phyloP scores from a whole-genome alignment of 2,888 invertebrate species.

The Protodeltote pygarga region DNA sequence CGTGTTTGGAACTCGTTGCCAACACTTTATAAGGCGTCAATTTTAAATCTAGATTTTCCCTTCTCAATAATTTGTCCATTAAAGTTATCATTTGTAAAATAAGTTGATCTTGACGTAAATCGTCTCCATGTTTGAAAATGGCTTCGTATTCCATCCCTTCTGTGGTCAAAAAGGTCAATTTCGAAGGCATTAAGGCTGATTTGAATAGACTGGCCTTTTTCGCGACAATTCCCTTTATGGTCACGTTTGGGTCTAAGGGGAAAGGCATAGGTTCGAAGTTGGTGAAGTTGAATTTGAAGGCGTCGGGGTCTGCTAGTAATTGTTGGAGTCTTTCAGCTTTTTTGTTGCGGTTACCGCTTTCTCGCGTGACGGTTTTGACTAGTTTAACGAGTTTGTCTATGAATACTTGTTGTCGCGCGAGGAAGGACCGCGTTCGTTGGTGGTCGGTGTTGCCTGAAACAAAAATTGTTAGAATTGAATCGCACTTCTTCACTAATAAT shows the following conservation, averaged over 20 bases:
- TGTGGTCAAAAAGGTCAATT: constrained; percentile 94
- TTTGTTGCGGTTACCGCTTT: constrained; percentile 96
- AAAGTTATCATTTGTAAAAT: constrained; percentile 99
- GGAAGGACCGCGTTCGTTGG: constrained; percentile 91
- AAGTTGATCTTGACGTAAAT: constrained; percentile 98
- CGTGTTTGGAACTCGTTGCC: constrained; percentile 98
- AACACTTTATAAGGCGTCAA: constrained; percentile 97
- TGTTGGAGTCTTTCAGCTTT: constrained; percentile 96
- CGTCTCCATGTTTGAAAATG: constrained; percentile 99
- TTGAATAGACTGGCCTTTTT: constrained; percentile 97
- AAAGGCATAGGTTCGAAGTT: constrained; percentile 97
- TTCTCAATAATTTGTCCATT: constrained; percentile 97
- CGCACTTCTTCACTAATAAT: background rate
- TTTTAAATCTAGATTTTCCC: constrained; percentile 98
- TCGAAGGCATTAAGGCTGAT: constrained; percentile 98
- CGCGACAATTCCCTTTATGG: constrained; percentile 95
- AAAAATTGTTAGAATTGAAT: background rate
- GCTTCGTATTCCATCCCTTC: constrained; percentile 95
- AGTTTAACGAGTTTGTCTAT: constrained; percentile 96
- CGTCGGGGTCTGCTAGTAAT: constrained; percentile 92
- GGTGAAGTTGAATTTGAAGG: constrained; percentile 94
- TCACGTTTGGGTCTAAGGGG: constrained; percentile 96
- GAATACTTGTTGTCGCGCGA: constrained; percentile 95
- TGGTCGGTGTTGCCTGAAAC: constrained; percentile 88
- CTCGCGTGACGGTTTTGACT: constrained; percentile 95